Conservation (phyloP, 2,888 invertebrate species). For the Strigamia crassipes region DNA sequence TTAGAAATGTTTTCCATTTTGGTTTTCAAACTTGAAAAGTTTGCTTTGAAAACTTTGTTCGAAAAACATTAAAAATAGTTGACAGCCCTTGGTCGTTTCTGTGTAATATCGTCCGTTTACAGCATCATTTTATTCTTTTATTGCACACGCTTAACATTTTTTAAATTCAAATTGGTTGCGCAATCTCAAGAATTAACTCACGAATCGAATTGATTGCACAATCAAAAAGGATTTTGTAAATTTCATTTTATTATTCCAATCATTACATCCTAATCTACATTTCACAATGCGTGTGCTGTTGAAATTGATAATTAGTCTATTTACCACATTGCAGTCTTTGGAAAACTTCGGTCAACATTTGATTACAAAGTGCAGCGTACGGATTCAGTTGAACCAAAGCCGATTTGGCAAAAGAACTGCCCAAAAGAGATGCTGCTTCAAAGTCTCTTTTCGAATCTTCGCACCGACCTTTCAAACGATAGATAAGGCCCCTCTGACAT, state of each 20-base stretch:
- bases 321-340: conserved; percentile 56
- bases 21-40: conserved; percentile 17
- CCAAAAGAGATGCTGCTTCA: conserved; percentile 75
- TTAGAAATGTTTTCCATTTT: conserved; percentile 30
- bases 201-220: too few relatives aligned
- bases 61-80: conserved; percentile 27
- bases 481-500: conserved; percentile 81
- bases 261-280: too few relatives aligned
- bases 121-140: not conserved
- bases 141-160: not conserved
- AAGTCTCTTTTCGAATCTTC: conserved; percentile 77
- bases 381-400: conserved; percentile 89
- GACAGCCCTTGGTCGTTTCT: not conserved
- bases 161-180: not conserved
- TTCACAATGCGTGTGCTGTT: too few relatives aligned
- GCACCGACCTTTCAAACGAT: conserved; percentile 70
- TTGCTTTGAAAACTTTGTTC: conserved; percentile 26
- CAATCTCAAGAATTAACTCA: too few relatives aligned
- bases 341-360: conserved; percentile 85
- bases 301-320: not conserved
- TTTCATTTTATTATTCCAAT: too few relatives aligned
- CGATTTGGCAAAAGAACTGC: conserved; percentile 84
- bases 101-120: not conserved
- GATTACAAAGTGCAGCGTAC: conserved; percentile 93
- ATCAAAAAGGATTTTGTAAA: too few relatives aligned